Evolutionary conservation across 2,888 invertebrate species (phyloP).

Genomic region (Stenotaenia linearis): DNA sequence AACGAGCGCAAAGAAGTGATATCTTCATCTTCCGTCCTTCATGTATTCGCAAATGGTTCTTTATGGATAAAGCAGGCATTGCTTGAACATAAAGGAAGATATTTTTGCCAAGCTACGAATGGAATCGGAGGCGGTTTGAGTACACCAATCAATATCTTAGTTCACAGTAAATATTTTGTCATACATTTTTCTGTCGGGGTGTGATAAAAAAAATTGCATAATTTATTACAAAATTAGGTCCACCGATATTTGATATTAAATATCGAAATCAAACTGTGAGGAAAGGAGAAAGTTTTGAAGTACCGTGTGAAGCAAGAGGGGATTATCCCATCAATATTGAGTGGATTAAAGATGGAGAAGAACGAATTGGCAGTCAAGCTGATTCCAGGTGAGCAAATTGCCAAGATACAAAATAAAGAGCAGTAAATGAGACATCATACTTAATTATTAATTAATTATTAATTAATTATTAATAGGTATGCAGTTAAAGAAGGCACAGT

Average conservation of each 20-base stretch:
- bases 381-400: constrained; percentile 59
- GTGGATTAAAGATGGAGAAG: constrained; percentile 56
- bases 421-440: too few species aligned
- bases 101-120: constrained; percentile 91
- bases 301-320: constrained; percentile 73
- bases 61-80: constrained; percentile 81
- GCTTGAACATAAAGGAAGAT: constrained; percentile 89
- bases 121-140: constrained; percentile 84
- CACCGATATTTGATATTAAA: constrained; percentile 88
- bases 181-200: neutral
- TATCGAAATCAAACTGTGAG: constrained; percentile 84
- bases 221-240: constrained; percentile 56
- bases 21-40: constrained; percentile 55
- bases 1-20: constrained; percentile 27
- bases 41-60: constrained; percentile 83
- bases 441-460: neutral
- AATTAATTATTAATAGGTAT: neutral
- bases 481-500: constrained; percentile 31
- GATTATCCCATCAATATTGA: constrained; percentile 91
- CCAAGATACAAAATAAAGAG: too few species aligned
- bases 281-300: constrained; percentile 80
- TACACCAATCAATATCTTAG: constrained; percentile 26
- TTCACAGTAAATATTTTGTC: constrained; percentile 11
- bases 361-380: constrained; percentile 23
- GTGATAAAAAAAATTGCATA: neutral